Evolutionary conservation across 2,113 vertebrate species (phyloP), one percentile per base, ranked within the genome.

Genomic region (Myocastor coypus): DNA sequence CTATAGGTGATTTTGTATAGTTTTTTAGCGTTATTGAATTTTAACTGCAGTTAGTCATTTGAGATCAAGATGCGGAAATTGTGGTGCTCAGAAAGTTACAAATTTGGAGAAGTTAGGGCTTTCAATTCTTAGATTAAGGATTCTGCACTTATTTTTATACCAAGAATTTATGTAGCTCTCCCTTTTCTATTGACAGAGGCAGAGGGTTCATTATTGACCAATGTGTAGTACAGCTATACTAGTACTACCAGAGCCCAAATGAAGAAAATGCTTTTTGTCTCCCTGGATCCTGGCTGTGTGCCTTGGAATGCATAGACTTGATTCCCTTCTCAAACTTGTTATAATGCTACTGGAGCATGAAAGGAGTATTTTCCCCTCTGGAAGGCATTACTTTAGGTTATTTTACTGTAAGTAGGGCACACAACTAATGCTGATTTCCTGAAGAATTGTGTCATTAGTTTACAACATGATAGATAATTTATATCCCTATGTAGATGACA

Each of bases 351-450:
- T 77, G 52, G 86, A 61, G 13, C 73, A 17, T 92, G 5, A 92
- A 92, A n/a, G 83, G 6, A 95, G 14, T 19, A 71, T 59, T 30
- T 81, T 26, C 8, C 10, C 30, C 2, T 93, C 63, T 92, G 30
- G 2, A 92, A 87, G 37, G 10, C 42, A 90, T 22, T 16, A 91
- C 24, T 91, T 89, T 87, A 55, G 7, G 4, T 93, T 96, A 83
- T 22, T 81, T 9, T 90, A 12, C 89, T 89, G 6, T 69, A 63
- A 68, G 28, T 89, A 66, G 3, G n/a, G 9, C 4, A 71, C 90
- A 92, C 19, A 96, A 69, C 26, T 73, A 34, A 87, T 87, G 14
- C 28, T 6, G 92, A 2, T 83, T 91, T 96, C 69, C 64, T 50
- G 12, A 73, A 5, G 20, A 87, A 87, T 82, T 55, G 2, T 34